phyloP scores from a whole-genome alignment of 2,113 vertebrate species.

The Mohoua ochrocephala region DNA sequence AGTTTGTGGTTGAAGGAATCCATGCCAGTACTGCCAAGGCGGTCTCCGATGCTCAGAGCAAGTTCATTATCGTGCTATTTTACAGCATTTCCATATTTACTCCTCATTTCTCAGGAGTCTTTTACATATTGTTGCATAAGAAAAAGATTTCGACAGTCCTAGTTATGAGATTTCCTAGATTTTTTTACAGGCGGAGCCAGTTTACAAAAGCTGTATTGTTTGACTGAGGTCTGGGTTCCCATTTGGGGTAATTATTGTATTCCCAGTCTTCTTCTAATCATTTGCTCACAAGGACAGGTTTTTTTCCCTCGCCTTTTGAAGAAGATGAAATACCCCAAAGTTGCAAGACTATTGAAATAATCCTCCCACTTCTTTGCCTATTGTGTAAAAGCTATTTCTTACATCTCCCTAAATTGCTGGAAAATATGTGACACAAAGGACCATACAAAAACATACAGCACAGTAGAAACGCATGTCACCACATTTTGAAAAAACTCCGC shows the following conservation, averaged over 20 bases:
- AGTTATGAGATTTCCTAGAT: conserved; percentile 56
- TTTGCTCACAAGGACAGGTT: conserved; percentile 27
- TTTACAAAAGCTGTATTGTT: conserved; percentile 64
- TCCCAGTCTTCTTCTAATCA: conserved; percentile 62
- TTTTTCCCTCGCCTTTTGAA: not conserved
- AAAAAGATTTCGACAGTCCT: conserved; percentile 37
- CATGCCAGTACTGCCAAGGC: not conserved
- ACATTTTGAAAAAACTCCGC: not conserved
- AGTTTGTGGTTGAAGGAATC: conserved; percentile 47
- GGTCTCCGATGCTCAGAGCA: not conserved
- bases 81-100: not conserved
- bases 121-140: conserved; percentile 51
- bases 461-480: not conserved
- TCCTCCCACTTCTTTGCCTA: not conserved
- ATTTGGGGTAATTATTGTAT: conserved; percentile 60
- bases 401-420: not conserved
- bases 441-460: not conserved
- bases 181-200: conserved; percentile 1
- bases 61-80: not conserved
- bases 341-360: conserved; percentile 11
- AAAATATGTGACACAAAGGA: not conserved
- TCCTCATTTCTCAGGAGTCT: conserved; percentile 3
- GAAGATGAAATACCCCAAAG: conserved; percentile 8
- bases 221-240: conserved; percentile 45
- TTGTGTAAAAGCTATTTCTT: not conserved